These are phyloP conservation scores for Drosophila histrio DNA, from an alignment of 2,888 invertebrate species.

Conservation along the genomic window DNA sequence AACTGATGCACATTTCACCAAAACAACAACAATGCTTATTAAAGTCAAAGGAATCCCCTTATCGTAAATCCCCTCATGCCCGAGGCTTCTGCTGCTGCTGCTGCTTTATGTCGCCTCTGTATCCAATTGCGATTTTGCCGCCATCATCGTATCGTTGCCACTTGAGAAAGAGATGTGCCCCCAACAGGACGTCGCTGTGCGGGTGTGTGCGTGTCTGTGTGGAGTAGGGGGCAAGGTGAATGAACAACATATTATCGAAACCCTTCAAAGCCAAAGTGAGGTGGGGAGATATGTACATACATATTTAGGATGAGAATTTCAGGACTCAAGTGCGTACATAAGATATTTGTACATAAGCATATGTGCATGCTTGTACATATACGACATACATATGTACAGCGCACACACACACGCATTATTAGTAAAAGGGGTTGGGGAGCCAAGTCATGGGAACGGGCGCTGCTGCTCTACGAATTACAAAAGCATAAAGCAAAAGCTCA, in stretches of 20 bases:
- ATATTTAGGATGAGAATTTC: conserved; percentile 16
- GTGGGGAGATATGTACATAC: conserved; percentile 5
- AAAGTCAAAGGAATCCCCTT: conserved; percentile 22
- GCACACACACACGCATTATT: conserved; percentile 3
- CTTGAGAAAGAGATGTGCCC: conserved; percentile 60
- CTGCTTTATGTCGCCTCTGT: conserved; percentile 8
- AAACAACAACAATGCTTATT: conserved; percentile 23
- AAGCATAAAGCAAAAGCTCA: conserved; percentile 33
- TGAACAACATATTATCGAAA: conserved; percentile 74
- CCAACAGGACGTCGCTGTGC: conserved; percentile 54
- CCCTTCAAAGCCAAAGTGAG: conserved; percentile 44
- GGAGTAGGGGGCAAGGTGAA: conserved; percentile 60
- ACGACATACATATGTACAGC: conserved; percentile 2
- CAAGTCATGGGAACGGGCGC: not conserved
- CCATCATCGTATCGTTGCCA: conserved; percentile 27
- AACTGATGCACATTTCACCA: not conserved
- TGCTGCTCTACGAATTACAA: conserved; percentile 32
- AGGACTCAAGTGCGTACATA: conserved; percentile 37
- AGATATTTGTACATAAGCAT: conserved; percentile 30
- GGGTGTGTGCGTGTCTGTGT: conserved; percentile 8
- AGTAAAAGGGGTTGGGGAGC: not conserved
- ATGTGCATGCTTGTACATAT: conserved; percentile 1
- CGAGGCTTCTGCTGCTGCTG: conserved; percentile 4
- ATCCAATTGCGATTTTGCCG: conserved; percentile 40
- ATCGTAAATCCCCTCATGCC: not conserved